Evolutionary conservation across 2,888 invertebrate genomes (phyloP), one percentile per base, ranked within the genome.

Genomic region (Ptilodon capucinus): DNA sequence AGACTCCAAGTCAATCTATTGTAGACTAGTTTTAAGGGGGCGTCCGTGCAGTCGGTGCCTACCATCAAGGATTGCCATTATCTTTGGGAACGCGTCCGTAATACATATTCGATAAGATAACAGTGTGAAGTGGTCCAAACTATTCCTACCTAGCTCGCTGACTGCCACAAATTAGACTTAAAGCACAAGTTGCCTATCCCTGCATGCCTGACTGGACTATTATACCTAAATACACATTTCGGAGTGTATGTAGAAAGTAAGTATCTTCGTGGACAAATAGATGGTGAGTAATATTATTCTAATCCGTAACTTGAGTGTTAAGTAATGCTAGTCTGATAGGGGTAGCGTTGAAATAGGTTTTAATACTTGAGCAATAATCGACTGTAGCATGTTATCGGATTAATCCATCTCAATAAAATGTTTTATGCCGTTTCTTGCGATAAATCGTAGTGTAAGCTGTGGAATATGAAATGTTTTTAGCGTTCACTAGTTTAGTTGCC

Each of bases 161-260:
- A 75, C 80, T 83, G 81, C 81, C 81, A 81, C 80, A 79, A 78
- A 73, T 73, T 64, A 66, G 59, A 52, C 43, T 61, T 45, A 60
- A 69, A 52, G 70, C 64, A 71, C 64, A 69, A 73, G 62, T 70
- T 73, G 74, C 76, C 68, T 66, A 60, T 63, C 60, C 63, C 66
- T 63, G 51, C 48, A 54, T 60, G 58, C 64, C 63, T 51, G 40
- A 57, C 45, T 51, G 64, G 63, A 73, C 63, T 68, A 68, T 63
- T 60, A 65, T 68, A 64, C 58, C 63, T 61, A 71, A 68, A 65
- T 55, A 63, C 71, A 58, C 61, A 68, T 69, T 68, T 77, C 76
- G 63, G 69, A 77, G 78, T 74, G 80, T 81, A 79, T 77, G 75
- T 81, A 81, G 77, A 78, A 75, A 81, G 82, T 81, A 78, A 75